phyloP scores from a whole-genome alignment of 2,888 invertebrate species.

The Lithophane semibrunnea region DNA sequence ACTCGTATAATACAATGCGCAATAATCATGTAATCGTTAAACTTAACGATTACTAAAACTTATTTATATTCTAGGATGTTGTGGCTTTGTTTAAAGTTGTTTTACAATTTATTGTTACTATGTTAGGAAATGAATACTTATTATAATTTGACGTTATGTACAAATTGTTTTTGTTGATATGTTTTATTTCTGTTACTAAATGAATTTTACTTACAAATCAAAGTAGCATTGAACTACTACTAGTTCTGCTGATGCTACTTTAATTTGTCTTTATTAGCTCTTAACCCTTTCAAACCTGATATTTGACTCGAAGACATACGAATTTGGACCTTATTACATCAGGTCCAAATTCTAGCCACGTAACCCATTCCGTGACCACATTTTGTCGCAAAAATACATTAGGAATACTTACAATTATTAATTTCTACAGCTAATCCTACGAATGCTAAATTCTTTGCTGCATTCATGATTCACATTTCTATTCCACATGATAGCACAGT shows the following conservation, averaged over 20 bases:
- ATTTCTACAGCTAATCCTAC: background rate
- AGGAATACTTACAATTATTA: background rate
- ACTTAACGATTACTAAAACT: constrained; percentile 19
- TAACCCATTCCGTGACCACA: background rate
- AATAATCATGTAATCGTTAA: constrained; percentile 18
- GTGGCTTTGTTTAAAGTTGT: constrained; percentile 47
- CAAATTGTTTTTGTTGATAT: constrained; percentile 67
- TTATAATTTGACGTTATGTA: constrained; percentile 62
- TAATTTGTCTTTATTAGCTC: background rate
- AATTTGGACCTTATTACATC: background rate
- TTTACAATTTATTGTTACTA: constrained; percentile 53
- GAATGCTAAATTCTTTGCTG: background rate
- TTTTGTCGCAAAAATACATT: background rate
- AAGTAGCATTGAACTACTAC: no score
- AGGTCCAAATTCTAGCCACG: background rate
- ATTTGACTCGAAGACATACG: background rate
- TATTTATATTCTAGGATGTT: constrained; percentile 41
- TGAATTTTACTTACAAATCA: background rate
- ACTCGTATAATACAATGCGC: constrained; percentile 14
- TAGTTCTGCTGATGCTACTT: no score
- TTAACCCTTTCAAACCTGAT: background rate
- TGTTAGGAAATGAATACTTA: constrained; percentile 33
- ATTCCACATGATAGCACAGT: background rate
- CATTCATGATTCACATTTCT: no score
- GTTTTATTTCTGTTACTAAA: constrained; percentile 63